A percentile compares a stretch with the other conserved stretches of the same genome.
These are phyloP conservation scores for Tragelaphus imberbis DNA, from an alignment of 2,113 vertebrate genomes.

Conservation along the genomic window DNA sequence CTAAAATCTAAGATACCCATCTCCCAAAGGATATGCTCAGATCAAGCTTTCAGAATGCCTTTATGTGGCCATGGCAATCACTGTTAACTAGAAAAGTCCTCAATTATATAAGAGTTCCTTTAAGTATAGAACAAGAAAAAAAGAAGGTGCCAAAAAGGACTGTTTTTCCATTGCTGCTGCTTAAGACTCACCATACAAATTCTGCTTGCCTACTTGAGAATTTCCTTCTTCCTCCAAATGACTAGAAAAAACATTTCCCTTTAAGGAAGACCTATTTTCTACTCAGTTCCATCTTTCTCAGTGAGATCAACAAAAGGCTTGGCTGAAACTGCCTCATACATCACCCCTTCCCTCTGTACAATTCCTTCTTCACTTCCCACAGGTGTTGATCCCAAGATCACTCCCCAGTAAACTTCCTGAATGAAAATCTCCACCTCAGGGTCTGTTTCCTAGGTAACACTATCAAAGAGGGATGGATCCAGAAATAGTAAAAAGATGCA, in stretches of 20 bases:
- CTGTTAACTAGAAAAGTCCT: neutral
- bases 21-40: neutral
- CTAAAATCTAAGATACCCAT: neutral
- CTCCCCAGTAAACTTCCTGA: neutral
- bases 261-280: neutral
- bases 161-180: neutral
- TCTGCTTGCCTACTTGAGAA: neutral
- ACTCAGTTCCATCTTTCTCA: neutral
- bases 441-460: neutral
- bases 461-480: neutral
- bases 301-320: neutral
- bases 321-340: neutral
- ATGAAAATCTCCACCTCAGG: neutral
- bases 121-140: neutral
- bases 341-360: neutral
- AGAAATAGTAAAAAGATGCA: neutral
- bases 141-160: neutral
- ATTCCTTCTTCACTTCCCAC: neutral
- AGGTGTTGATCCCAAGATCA: neutral
- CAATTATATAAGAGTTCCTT: neutral
- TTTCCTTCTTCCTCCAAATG: neutral
- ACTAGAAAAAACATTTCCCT: neutral
- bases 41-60: neutral
- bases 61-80: neutral
- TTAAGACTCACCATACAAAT: neutral